phyloP scores from a whole-genome alignment of 2,113 vertebrate species.

The Labeo catla region DNA sequence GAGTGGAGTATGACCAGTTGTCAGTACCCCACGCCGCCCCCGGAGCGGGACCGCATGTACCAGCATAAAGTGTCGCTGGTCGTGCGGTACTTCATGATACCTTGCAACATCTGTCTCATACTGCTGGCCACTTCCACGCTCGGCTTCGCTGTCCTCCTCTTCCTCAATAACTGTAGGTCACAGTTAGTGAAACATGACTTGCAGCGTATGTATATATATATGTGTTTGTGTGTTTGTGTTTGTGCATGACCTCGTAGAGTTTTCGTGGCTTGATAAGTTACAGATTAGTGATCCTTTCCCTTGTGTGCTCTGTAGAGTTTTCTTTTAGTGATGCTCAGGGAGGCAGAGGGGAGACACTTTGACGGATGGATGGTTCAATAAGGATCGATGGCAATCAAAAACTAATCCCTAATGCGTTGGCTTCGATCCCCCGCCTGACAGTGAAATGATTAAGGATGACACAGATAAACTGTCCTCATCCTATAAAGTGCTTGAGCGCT shows the following conservation, averaged over 20 bases:
- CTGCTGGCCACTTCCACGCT: constrained; percentile 92
- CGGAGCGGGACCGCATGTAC: constrained; percentile 85
- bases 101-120: constrained; percentile 97
- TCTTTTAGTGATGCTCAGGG: constrained; percentile 41
- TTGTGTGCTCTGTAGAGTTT: constrained; percentile 22
- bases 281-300: not conserved
- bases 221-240: constrained; percentile 39
- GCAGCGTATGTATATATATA: constrained; percentile 36
- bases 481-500: constrained; percentile 56
- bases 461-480: constrained; percentile 60
- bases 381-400: constrained; percentile 60
- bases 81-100: constrained; percentile 96
- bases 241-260: not conserved
- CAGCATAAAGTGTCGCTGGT: constrained; percentile 93
- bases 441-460: constrained; percentile 56
- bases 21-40: constrained; percentile 80
- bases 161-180: constrained; percentile 97
- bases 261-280: constrained; percentile 5
- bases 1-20: constrained; percentile 89
- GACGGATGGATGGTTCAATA: constrained; percentile 59
- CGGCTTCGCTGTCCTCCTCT: constrained; percentile 92
- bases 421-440: constrained; percentile 56
- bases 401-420: constrained; percentile 60
- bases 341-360: constrained; percentile 42
- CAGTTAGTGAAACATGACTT: constrained; percentile 34